A percentile compares a stretch with the other conserved stretches of the same genome.
Evolutionary conservation across 2,113 vertebrate genomes (phyloP).

Genomic region (Leptobrachium leishanense): DNA sequence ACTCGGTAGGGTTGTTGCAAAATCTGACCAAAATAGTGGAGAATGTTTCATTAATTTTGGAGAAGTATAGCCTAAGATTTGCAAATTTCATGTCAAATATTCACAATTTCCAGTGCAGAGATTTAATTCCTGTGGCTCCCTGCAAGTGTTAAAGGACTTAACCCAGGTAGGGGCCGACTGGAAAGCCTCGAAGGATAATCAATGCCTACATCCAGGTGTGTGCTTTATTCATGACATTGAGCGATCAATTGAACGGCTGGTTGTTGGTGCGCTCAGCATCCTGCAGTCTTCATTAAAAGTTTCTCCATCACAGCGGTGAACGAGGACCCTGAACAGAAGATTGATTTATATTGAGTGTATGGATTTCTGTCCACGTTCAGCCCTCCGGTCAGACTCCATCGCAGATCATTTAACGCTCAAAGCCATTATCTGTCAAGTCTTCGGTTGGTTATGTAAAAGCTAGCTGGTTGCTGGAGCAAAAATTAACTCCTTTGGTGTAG

Average conservation of each 20-base stretch:
- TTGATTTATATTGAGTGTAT: slow-evolving; percentile 36
- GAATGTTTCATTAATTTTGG: no score
- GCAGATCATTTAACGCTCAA: slow-evolving; percentile 16
- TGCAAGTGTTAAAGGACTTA: background rate
- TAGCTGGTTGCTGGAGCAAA: background rate
- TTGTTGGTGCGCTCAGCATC: slow-evolving; percentile 30
- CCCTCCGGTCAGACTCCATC: slow-evolving; percentile 11
- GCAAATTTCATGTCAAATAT: no score
- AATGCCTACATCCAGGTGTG: slow-evolving; percentile 4
- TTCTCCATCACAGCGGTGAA: slow-evolving; percentile 19
- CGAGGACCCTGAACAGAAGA: slow-evolving; percentile 14
- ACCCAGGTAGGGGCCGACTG: background rate
- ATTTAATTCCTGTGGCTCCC: no score
- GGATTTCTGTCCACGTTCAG: slow-evolving; percentile 18
- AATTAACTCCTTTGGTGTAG: background rate
- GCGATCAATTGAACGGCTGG: slow-evolving; percentile 27
- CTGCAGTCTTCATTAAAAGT: slow-evolving; percentile 12
- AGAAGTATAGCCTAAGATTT: no score
- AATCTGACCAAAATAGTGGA: no score
- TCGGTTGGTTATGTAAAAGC: slow-evolving; percentile 8
- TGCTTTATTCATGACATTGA: slow-evolving; percentile 27
- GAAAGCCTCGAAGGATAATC: slow-evolving; percentile 16
- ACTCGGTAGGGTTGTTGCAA: no score
- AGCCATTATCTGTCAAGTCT: slow-evolving; percentile 26
- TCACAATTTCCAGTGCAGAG: no score